Evolutionary conservation across 2,888 invertebrate genomes (phyloP), one percentile per base, ranked within the genome.

Genomic region (Corbicula japonica): DNA sequence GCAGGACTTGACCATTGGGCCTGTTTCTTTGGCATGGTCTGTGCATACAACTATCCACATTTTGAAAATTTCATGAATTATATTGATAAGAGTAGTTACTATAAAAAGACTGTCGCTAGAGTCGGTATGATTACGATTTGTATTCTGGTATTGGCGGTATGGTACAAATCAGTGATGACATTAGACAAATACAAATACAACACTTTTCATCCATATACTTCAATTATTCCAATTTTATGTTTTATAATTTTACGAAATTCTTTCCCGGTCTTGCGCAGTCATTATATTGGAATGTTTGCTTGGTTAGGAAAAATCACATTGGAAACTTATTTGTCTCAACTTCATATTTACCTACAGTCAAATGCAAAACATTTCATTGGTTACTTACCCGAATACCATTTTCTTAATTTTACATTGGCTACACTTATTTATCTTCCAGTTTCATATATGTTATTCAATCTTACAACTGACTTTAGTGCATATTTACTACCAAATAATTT

Each of bases 21-120:
- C 0, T 89, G 89, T 56, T 85, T 91, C 34, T 48, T 87, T 15
- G 90, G 90, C 0, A 90, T 91, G 91, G 61, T 91, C 2, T 91
- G 89, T 63, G 90, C 91, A 15, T 91, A 91, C 63, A 91, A 89
- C 70, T 91, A 90, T 65, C 90, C 87, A n/a, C 82, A 89, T 68
- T 87, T 87, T 58, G 91, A 91, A 80, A 75, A 66, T 0, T 81
- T 89, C 2, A 77, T 91, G 38, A 77, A 82, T 28, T 82, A 83
- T 44, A 26, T 89, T 8, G 88, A 88, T 38, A 80, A 66, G n/a
- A 52, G 38, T 8, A 86, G 83, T 50, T 63, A 75, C 12, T 38
- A 48, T 30, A 68, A 77, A 2, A 48, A 48, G n/a, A 61, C 50
- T 32, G 3, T 50, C 3, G 23, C 50, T 10, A 82, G 63, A 50